These are phyloP conservation scores for Lonchura striata DNA, from an alignment of 2,113 vertebrate genomes.

Conservation along the genomic window DNA sequence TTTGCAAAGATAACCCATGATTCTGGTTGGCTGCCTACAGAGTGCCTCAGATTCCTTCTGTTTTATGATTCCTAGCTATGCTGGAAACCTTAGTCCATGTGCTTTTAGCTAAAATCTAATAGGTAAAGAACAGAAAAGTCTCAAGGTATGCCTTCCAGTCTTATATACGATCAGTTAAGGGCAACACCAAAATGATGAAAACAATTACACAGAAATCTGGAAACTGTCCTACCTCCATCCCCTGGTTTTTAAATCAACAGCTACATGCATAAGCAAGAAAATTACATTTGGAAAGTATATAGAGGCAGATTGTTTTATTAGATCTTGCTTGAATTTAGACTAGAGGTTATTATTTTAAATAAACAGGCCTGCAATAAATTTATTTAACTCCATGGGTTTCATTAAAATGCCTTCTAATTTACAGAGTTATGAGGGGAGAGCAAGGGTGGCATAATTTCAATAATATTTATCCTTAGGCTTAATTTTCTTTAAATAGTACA, in stretches of 20 bases:
- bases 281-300: conserved; percentile 26
- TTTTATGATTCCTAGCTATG: not conserved
- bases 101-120: not conserved
- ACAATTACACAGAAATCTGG: not conserved
- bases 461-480: conserved; percentile 21
- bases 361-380: not conserved
- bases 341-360: not conserved
- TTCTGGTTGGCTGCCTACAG: not conserved
- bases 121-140: not conserved
- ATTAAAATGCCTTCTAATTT: not conserved
- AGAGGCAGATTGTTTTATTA: conserved; percentile 20
- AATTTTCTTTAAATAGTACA: conserved; percentile 50
- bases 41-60: not conserved
- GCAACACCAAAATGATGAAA: not conserved
- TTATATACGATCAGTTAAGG: not conserved
- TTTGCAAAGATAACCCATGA: not conserved
- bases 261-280: not conserved
- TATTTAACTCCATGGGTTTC: not conserved
- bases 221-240: not conserved
- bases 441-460: not conserved
- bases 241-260: conserved; percentile 27
- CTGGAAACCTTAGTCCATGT: not conserved
- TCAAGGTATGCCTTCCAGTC: not conserved
- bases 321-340: not conserved
- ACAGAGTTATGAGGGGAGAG: not conserved